Conservation (phyloP, 2,888 invertebrate species). For the Gortyna flavago region DNA sequence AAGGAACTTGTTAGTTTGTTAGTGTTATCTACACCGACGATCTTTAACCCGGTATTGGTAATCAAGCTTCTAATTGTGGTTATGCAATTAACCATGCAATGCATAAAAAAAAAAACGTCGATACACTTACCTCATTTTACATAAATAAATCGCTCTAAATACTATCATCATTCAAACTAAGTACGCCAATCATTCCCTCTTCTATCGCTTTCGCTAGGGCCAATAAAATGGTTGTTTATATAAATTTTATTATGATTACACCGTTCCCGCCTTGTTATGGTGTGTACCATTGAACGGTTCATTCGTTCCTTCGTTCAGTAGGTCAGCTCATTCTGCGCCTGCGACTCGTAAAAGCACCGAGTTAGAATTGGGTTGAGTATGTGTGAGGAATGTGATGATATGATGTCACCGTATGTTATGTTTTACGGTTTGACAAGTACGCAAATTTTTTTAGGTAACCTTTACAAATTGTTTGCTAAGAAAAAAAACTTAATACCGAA, state of each 20-base stretch:
- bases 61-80: constrained; percentile 19
- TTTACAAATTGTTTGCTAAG: constrained; percentile 16
- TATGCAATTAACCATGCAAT: constrained; percentile 23
- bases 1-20: constrained; percentile 4
- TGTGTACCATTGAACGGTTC: constrained; percentile 45
- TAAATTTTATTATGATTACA: constrained; percentile 55
- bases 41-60: constrained; percentile 38
- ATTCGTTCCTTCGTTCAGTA: constrained; percentile 48
- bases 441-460: constrained; percentile 16
- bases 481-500: not conserved
- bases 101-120: constrained; percentile 23
- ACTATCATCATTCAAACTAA: constrained; percentile 29
- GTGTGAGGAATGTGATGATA: constrained; percentile 21
- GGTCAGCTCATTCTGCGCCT: constrained; percentile 52
- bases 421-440: constrained; percentile 14
- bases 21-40: not conserved
- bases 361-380: constrained; percentile 57
- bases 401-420: constrained; percentile 53
- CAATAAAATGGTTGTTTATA: constrained; percentile 49
- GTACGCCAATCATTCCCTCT: constrained; percentile 21
- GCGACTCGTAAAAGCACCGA: constrained; percentile 51
- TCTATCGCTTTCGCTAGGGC: constrained; percentile 37
- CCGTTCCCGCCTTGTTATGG: constrained; percentile 49
- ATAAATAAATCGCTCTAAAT: constrained; percentile 34
- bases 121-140: constrained; percentile 20